Evolutionary conservation across 2,888 invertebrate genomes (phyloP).

Genomic region (Cryptocheilus praepositus): DNA sequence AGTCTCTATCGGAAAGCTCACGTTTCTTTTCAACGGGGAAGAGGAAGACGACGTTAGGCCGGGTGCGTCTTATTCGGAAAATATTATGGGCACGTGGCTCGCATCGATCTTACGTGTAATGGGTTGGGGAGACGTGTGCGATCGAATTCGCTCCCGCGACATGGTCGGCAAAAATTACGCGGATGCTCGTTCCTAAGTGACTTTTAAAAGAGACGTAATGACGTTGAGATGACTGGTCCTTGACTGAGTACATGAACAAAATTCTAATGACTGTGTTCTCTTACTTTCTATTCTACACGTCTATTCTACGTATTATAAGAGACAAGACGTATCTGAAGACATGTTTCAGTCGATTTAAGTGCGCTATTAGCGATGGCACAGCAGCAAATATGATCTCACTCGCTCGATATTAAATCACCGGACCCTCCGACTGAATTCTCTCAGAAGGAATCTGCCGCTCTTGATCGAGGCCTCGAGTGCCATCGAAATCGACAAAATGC

Average conservation of each 20-base stretch:
- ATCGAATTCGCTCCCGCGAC: constrained; percentile 1
- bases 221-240: too few relatives aligned
- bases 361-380: too few relatives aligned
- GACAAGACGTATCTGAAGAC: too few relatives aligned
- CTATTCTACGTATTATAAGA: too few relatives aligned
- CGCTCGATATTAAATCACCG: neutral
- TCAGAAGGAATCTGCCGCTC: constrained; percentile 35
- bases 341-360: too few relatives aligned
- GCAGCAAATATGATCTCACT: too few relatives aligned
- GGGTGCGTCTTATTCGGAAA: constrained; percentile 65
- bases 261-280: too few relatives aligned
- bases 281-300: too few relatives aligned
- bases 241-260: too few relatives aligned
- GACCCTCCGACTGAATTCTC: constrained; percentile 13
- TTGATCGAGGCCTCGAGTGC: constrained; percentile 50
- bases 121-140: constrained; percentile 50
- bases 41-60: constrained; percentile 49
- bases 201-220: too few relatives aligned
- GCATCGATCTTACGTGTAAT: constrained; percentile 63
- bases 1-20: constrained; percentile 17
- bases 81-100: constrained; percentile 65
- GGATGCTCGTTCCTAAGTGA: too few relatives aligned
- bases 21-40: constrained; percentile 36
- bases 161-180: neutral
- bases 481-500: constrained; percentile 63